Evolutionary conservation across 2,888 invertebrate species (phyloP).

Genomic region (Chaetogeoica ovagalla): DNA sequence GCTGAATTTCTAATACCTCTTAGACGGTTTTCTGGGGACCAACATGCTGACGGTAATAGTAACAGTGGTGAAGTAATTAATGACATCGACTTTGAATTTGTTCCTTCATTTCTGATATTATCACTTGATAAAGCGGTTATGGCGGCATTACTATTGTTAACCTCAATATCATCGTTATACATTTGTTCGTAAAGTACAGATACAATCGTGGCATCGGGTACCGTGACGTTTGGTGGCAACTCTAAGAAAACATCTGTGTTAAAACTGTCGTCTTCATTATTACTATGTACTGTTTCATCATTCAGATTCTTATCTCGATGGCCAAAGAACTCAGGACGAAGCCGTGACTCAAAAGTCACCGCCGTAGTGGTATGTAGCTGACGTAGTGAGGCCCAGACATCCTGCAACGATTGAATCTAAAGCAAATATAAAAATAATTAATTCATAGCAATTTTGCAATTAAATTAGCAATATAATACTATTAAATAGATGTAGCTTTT

Average conservation of each 20-base stretch:
- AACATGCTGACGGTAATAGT: neutral
- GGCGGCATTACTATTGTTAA: too few species aligned
- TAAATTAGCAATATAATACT: too few species aligned
- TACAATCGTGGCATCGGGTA: constrained; percentile 26
- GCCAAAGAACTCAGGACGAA: constrained; percentile 24
- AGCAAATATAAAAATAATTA: neutral
- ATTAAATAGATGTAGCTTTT: neutral
- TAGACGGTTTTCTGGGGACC: neutral
- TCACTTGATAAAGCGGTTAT: neutral
- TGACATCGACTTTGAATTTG: neutral
- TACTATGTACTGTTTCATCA: neutral
- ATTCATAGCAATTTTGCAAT: too few species aligned
- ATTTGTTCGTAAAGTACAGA: constrained; percentile 32
- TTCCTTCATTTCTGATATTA: neutral
- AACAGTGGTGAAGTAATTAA: constrained; percentile 16
- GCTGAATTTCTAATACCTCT: neutral
- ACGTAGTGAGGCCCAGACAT: constrained; percentile 31
- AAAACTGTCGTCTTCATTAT: neutral
- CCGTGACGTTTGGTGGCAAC: constrained; percentile 27
- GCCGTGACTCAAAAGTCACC: constrained; percentile 12
- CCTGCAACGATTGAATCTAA: constrained; percentile 12
- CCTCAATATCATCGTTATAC: neutral
- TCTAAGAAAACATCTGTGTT: neutral
- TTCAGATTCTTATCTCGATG: neutral
- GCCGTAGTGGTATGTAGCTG: constrained; percentile 14